These are phyloP conservation scores for Hybognathus amarus DNA, from an alignment of 2,797 vertebrate genomes.

Conservation along the genomic window DNA sequence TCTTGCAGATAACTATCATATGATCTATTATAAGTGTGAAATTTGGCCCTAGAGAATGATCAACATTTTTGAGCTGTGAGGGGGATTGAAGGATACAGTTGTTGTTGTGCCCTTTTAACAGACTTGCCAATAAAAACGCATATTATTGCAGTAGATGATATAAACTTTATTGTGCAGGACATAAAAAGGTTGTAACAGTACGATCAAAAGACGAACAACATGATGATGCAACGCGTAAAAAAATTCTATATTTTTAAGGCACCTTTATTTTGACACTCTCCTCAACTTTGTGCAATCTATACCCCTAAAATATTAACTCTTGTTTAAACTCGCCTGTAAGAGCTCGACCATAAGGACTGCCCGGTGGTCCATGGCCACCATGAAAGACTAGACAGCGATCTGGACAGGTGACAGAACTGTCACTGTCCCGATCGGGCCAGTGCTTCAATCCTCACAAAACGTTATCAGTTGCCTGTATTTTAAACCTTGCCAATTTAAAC, in stretches of 20 bases:
- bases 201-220: neutral
- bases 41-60: slow-evolving; percentile 74
- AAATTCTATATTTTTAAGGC: neutral
- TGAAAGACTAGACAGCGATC: neutral
- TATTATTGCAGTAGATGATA: slow-evolving; percentile 54
- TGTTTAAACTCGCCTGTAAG: neutral
- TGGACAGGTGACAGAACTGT: neutral
- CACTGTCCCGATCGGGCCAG: neutral
- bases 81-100: slow-evolving; percentile 67
- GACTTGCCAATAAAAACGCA: slow-evolving; percentile 71
- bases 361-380: neutral
- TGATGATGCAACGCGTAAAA: neutral
- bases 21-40: slow-evolving; percentile 73
- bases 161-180: slow-evolving; percentile 67
- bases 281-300: neutral
- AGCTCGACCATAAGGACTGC: neutral
- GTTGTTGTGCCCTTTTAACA: slow-evolving; percentile 73
- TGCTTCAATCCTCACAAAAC: neutral
- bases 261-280: neutral
- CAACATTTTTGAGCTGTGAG: slow-evolving; percentile 73
- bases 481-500: neutral
- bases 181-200: neutral
- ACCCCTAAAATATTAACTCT: neutral
- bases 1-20: slow-evolving; percentile 63
- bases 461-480: neutral